A percentile compares a stretch with the other conserved stretches of the same genome.
phyloP scores from a whole-genome alignment of 2,888 invertebrate species.

The Parapristionchus giblindavisi region DNA sequence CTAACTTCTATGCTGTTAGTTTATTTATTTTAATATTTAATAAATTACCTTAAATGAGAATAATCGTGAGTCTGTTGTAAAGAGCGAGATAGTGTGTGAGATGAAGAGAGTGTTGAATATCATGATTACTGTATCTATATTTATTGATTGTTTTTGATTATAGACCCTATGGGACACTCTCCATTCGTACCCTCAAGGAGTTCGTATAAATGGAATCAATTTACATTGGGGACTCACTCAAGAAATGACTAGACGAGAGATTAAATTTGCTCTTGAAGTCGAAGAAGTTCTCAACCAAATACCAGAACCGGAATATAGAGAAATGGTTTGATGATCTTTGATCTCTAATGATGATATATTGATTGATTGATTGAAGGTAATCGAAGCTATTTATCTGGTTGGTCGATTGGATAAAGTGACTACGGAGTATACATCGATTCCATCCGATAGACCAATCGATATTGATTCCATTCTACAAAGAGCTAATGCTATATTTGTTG shows the following conservation, averaged over 20 bases:
- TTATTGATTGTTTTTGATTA: background rate
- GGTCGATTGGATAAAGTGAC: slow-evolving; percentile 78
- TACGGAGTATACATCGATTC: slow-evolving; percentile 55
- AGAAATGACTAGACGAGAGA: slow-evolving; percentile 94
- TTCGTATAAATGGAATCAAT: slow-evolving; percentile 89
- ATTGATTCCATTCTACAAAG: slow-evolving; percentile 91
- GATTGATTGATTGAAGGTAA: slow-evolving; percentile 74
- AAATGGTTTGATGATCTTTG: slow-evolving; percentile 47
- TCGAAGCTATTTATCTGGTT: slow-evolving; percentile 93
- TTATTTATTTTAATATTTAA: background rate
- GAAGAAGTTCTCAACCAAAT: slow-evolving; percentile 95
- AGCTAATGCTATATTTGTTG: slow-evolving; percentile 91
- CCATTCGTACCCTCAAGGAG: slow-evolving; percentile 82
- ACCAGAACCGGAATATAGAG: slow-evolving; percentile 94
- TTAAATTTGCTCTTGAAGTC: slow-evolving; percentile 96
- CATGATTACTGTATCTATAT: background rate
- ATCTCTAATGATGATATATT: background rate
- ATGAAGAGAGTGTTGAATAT: background rate
- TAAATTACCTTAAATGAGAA: background rate
- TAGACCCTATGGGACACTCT: slow-evolving; percentile 68
- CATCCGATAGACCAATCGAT: slow-evolving; percentile 67
- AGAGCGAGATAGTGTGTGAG: background rate
- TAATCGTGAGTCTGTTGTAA: background rate
- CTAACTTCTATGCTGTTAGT: slow-evolving; percentile 87
- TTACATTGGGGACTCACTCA: slow-evolving; percentile 87